Base-by-base conservation (phyloP, 2,113 vertebrate genomes). In the Mus musculus region DNA sequence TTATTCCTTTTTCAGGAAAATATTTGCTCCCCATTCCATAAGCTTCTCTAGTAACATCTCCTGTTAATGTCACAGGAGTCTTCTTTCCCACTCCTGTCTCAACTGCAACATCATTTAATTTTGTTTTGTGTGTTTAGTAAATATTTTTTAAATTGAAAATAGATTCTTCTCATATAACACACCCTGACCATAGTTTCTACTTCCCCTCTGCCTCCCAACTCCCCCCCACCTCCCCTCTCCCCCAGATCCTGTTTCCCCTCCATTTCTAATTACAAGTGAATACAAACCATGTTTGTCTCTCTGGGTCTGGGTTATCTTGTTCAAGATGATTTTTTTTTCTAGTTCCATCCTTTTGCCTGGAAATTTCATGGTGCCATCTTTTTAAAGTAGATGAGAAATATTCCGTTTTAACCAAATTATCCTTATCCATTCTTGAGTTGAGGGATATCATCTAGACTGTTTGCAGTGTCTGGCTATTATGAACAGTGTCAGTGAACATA, bases 1-100 rank as follows among this genome's bases (percentile, higher is more conserved):
- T 93, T 88, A 88, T 67, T 88, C 33, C 39, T 52, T 93, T 19
- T 88, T 91, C 36, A 89, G 82, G 52, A 91, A 93, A 95, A 59
- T 28, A 61, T 12, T 22, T 8, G 9, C 65, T 39, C 30, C 46
- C 46, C 67, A 0, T 92, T 52, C 42, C 73, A 7, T 49, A 20
- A n/a, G 59, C 36, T 93, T 65, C 5, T 81, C 84, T 36, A 56
- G 49, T 77, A 94, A 19, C 28, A 88, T 76, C 61, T 28, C 39
- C 22, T 24, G 28, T 89, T 20, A 76, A 20, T 46, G 56, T 76
- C 46, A 36, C 6, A 54, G 49, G 67, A 72, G 8, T 61, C 7
- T 30, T 12, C 39, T 17, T 16, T 28, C 10, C 22, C 80, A 28
- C n/a, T n/a, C 1, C n/a, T n/a, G 39, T 82, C 22, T 61, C 39